A percentile compares a stretch with the other conserved stretches of the same genome.
phyloP scores from a whole-genome alignment of 2,797 vertebrate species.

The Iguana delicatissima region DNA sequence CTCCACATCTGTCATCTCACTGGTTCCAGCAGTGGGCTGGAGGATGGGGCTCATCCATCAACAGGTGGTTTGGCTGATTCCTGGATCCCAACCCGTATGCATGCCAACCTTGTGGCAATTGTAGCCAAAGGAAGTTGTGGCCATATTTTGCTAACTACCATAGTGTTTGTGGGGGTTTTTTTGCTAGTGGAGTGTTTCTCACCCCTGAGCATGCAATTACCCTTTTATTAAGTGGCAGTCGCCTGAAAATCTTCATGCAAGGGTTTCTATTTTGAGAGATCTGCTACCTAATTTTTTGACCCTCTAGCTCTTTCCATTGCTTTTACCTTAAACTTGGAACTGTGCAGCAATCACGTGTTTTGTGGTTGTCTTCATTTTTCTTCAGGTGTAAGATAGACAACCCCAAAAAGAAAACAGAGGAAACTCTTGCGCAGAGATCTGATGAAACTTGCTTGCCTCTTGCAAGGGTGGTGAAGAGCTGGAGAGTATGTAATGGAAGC shows the following conservation, averaged over 20 bases:
- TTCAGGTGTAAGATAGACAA: neutral
- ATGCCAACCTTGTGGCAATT: no score
- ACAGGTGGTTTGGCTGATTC: no score
- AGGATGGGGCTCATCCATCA: no score
- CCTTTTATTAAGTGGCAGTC: neutral
- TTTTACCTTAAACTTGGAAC: neutral
- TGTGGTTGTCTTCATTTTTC: neutral
- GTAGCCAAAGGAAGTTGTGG: no score
- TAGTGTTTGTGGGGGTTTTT: no score
- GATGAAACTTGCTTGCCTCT: neutral
- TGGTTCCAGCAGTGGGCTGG: no score
- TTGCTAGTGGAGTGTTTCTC: no score
- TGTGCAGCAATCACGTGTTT: neutral
- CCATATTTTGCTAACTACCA: no score
- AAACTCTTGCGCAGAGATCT: neutral
- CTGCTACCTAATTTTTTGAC: neutral
- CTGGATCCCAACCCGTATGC: no score
- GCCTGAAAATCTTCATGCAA: neutral
- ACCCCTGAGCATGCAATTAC: neutral
- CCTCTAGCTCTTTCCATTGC: neutral
- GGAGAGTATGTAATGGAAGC: neutral
- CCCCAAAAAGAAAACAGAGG: neutral
- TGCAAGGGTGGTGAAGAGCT: neutral
- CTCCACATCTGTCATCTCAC: no score
- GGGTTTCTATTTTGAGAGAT: neutral